Percentiles rank a stretch among this genome's conserved stretches.
Conservation (phyloP, 2,888 invertebrate genomes). For the Chrysodeixis includens region DNA sequence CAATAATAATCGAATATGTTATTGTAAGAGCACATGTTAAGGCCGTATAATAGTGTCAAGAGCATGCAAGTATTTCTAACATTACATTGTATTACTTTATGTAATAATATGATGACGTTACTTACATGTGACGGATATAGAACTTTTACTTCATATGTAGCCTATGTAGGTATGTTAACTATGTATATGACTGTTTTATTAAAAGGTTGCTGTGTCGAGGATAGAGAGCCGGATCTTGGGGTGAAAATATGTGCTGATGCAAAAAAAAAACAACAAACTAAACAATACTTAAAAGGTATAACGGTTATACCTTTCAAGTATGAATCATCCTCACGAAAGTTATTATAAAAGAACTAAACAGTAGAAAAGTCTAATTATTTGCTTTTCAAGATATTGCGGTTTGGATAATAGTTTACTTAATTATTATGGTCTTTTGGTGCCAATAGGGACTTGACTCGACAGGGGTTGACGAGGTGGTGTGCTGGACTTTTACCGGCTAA, state of each 20-base stretch:
- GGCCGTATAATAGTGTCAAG: slow-evolving; percentile 70
- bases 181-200: not conserved
- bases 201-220: slow-evolving; percentile 1
- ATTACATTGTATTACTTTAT: slow-evolving; percentile 22
- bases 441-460: too few relatives aligned
- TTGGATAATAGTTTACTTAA: too few relatives aligned
- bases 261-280: too few relatives aligned
- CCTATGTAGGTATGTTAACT: slow-evolving; percentile 5
- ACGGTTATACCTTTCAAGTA: not conserved
- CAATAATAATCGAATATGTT: slow-evolving; percentile 62
- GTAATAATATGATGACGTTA: slow-evolving; percentile 18
- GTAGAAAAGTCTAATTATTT: too few relatives aligned
- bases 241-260: not conserved
- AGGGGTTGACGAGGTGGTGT: too few relatives aligned
- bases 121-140: slow-evolving; percentile 23
- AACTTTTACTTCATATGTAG: slow-evolving; percentile 29
- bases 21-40: slow-evolving; percentile 61
- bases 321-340: too few relatives aligned
- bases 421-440: too few relatives aligned
- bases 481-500: too few relatives aligned
- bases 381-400: too few relatives aligned
- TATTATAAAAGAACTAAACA: too few relatives aligned
- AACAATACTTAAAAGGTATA: not conserved
- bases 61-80: slow-evolving; percentile 50
- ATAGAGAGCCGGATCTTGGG: not conserved